Conservation (phyloP, 2,888 invertebrate genomes). For the Plebejus anna region DNA sequence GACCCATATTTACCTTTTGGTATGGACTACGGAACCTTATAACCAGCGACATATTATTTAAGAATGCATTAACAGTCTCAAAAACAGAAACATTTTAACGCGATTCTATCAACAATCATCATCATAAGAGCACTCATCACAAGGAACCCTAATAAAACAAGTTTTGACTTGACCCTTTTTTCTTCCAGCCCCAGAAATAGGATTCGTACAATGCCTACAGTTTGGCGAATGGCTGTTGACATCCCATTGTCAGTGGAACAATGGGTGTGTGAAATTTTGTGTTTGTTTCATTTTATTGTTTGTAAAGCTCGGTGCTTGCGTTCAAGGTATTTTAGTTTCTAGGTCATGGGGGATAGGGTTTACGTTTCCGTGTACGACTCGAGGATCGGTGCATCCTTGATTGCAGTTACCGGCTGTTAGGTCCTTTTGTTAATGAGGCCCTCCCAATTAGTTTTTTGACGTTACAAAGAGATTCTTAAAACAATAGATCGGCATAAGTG, state of each 20-base stretch:
- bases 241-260: slow-evolving; percentile 47
- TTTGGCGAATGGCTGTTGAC: slow-evolving; percentile 48
- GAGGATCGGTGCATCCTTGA: slow-evolving; percentile 2
- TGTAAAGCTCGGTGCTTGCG: slow-evolving; percentile 36
- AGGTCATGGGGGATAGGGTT: slow-evolving; percentile 14
- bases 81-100: background rate
- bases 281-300: slow-evolving; percentile 45
- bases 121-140: slow-evolving; percentile 17
- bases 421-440: background rate
- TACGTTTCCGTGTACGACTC: background rate
- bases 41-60: too few species aligned
- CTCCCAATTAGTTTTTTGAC: background rate
- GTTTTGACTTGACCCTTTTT: slow-evolving; percentile 34
- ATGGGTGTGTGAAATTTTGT: slow-evolving; percentile 44
- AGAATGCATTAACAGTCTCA: background rate
- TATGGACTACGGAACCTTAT: too few species aligned
- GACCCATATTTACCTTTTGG: too few species aligned
- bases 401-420: background rate
- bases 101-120: background rate
- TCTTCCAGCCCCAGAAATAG: slow-evolving; percentile 41
- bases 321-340: slow-evolving; percentile 35
- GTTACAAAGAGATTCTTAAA: background rate
- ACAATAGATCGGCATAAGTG: background rate
- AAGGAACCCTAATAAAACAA: slow-evolving; percentile 27
- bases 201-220: slow-evolving; percentile 42